Evolutionary conservation across 2,797 vertebrate genomes (phyloP), one percentile per base, ranked within the genome.

Genomic region (Fratercula arctica): DNA sequence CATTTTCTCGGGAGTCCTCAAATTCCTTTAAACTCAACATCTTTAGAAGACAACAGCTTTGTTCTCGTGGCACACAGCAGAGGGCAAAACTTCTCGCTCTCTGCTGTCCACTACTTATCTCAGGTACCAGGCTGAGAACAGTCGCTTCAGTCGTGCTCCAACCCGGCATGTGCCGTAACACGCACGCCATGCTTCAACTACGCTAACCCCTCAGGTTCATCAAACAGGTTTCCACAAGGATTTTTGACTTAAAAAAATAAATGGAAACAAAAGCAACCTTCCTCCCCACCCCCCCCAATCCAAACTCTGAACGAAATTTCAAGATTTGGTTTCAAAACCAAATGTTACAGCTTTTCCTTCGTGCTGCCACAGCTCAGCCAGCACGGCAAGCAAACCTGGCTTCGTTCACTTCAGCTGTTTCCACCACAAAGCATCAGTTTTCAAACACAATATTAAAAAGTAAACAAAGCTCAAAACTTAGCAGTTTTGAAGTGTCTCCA

Each of bases 81-180:
- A 75, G 13, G n/a, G n/a, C 31, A 61, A 35, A 66, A 21, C n/a
- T 43, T 24, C 4, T 8, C 1, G 1, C 16, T 57, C 25, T 28
- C 1, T 2, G 2, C 19, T 59, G 10, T 13, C 39, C 16, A 13
- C 37, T 41, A 11, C 29, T 46, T 51, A 13, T 37, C 13, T 9
- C 13, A 15, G 11, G 48, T 17, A 20, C 53, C 9, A 10, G 16
- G 28, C 48, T 50, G 16, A 37, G n/a, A 41, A 33, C 13, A 25
- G 29, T 8, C 21, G n/a, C 35, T 81, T 78, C 35, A 31, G n/a
- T 6, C 1, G 0, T 14, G 63, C 33, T 39, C 31, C n/a, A 39
- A 10, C 14, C n/a, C 61, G 2, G 1, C 57, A 11, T 3, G 1
- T 28, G 67, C 39, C 7, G 2, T 3, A 29, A 33, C 16, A 29